Conservation (phyloP, 1,140 invertebrate species). For the Tetragonula clypearis region DNA sequence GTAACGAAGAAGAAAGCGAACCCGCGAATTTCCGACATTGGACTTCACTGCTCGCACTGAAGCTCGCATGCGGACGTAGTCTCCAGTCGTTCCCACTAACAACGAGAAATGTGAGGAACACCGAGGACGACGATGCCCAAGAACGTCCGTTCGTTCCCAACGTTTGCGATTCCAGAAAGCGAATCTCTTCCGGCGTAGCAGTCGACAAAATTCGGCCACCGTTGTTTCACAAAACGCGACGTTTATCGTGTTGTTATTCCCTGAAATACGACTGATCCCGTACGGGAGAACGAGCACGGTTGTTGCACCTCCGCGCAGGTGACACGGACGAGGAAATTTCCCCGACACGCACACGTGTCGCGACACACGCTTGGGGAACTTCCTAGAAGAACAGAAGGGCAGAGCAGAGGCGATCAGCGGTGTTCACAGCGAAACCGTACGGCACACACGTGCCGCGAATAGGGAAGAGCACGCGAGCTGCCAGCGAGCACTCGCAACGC, state of each 20-base stretch:
- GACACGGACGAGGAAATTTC: constrained; percentile 2
- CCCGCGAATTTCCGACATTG: neutral
- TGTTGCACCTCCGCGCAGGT: constrained; percentile 10
- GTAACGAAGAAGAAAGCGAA: neutral
- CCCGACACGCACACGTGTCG: neutral
- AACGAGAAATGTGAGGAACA: neutral
- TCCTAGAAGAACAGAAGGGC: neutral
- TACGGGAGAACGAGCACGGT: neutral
- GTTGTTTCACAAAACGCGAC: neutral
- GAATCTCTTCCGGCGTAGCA: neutral
- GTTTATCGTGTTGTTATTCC: too few relatives aligned
- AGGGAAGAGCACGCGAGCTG: constrained; percentile 6
- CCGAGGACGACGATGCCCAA: neutral
- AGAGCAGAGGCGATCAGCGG: neutral
- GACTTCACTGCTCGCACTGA: constrained; percentile 13
- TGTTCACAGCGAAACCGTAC: too few relatives aligned
- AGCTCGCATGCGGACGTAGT: too few relatives aligned
- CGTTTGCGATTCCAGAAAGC: constrained; percentile 1
- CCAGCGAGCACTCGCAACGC: neutral
- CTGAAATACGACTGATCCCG: neutral
- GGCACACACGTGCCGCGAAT: constrained; percentile 25
- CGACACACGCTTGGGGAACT: neutral
- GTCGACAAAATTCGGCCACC: too few relatives aligned
- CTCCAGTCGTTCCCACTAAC: neutral
- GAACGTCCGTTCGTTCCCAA: neutral